Conservation (phyloP, 1,140 invertebrate genomes). For the Drosophila aff. region DNA sequence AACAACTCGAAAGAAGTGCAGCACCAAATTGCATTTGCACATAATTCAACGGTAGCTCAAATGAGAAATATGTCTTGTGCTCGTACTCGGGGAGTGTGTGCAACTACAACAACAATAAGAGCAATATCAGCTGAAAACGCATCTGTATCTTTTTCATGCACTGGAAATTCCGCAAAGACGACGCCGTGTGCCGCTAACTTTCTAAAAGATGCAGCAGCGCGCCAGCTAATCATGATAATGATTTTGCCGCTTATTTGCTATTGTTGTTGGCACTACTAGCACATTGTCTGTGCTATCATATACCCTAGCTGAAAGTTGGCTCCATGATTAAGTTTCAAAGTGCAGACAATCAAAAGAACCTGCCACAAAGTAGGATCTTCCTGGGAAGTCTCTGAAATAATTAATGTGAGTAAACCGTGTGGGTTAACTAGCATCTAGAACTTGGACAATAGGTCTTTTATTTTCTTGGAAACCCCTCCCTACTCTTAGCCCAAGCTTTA, state of each 20-base stretch:
- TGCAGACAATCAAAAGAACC: constrained; percentile 12
- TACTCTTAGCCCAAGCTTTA: background rate
- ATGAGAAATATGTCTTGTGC: constrained; percentile 57
- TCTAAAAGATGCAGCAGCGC: constrained; percentile 75
- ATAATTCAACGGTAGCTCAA: constrained; percentile 79
- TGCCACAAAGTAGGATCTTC: background rate
- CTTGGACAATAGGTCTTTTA: background rate
- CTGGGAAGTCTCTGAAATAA: background rate
- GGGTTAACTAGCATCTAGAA: background rate
- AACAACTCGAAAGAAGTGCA: constrained; percentile 62
- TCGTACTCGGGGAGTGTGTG: constrained; percentile 16
- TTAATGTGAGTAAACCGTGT: background rate
- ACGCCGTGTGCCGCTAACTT: constrained; percentile 73
- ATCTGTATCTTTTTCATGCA: constrained; percentile 82
- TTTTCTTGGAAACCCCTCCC: background rate
- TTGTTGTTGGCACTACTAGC: constrained; percentile 23
- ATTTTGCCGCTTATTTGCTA: constrained; percentile 45
- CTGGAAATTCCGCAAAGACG: constrained; percentile 78
- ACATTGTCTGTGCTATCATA: background rate
- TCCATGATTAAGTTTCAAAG: constrained; percentile 27
- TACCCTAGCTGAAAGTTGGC: constrained; percentile 19
- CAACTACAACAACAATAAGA: constrained; percentile 7
- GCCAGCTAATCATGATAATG: constrained; percentile 71
- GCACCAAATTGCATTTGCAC: constrained; percentile 71
- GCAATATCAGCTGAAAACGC: constrained; percentile 66